Evolutionary conservation across 2,797 vertebrate genomes (phyloP).

Genomic region (Squalus acanthias): DNA sequence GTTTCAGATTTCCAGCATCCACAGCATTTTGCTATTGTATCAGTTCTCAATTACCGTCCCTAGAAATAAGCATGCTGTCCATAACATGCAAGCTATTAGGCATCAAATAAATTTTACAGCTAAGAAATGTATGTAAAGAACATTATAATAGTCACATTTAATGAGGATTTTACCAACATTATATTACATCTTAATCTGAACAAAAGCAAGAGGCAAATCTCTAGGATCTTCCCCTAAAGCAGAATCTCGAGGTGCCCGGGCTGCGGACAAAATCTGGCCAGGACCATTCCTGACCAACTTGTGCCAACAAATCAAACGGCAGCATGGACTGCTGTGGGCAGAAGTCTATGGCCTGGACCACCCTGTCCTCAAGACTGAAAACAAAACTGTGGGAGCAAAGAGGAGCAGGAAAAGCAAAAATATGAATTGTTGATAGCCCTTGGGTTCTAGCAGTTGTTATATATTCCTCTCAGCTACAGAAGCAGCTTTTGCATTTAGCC

Average conservation of each 20-base stretch:
- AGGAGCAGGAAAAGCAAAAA: neutral
- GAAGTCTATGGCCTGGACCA: neutral
- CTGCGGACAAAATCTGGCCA: neutral
- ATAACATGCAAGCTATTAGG: neutral
- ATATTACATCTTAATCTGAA: neutral
- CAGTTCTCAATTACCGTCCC: neutral
- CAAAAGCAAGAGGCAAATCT: neutral
- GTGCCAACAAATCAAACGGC: neutral
- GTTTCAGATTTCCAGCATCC: too few species aligned
- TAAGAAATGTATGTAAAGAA: neutral
- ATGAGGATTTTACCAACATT: neutral
- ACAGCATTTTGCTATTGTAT: too few species aligned
- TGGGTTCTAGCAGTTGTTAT: neutral
- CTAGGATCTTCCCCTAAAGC: neutral
- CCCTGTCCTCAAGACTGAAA: neutral
- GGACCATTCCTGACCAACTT: neutral
- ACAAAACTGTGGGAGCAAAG: neutral
- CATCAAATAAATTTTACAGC: neutral
- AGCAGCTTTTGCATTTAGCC: neutral
- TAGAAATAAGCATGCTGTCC: neutral
- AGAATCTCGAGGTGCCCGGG: neutral
- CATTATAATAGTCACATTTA: neutral
- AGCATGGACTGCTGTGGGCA: neutral
- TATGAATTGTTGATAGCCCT: neutral
- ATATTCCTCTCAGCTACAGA: neutral